Evolutionary conservation across 1,140 invertebrate genomes (phyloP).

Genomic region (Triops longicaudatus): DNA sequence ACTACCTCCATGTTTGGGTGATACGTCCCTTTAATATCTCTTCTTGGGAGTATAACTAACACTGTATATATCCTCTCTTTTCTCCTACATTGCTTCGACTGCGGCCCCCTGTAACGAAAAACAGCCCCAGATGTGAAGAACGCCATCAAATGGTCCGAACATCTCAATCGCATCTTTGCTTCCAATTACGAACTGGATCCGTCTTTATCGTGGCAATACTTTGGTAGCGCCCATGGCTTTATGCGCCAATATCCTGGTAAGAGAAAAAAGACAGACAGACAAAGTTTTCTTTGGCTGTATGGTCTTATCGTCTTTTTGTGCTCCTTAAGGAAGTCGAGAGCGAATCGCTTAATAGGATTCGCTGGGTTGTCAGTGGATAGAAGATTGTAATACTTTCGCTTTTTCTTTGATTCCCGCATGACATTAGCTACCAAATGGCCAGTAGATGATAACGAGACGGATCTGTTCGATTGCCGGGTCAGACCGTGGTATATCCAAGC

Average conservation of each 20-base stretch:
- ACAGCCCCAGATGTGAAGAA: conserved; percentile 52
- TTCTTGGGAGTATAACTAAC: background rate
- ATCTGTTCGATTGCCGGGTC: conserved; percentile 77
- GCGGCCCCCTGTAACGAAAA: conserved; percentile 22
- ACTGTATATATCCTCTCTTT: conserved; percentile 19
- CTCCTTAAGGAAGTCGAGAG: background rate
- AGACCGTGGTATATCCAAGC: conserved; percentile 94
- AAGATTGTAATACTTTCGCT: background rate
- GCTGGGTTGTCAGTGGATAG: background rate
- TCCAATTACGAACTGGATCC: conserved; percentile 80
- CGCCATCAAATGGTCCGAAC: conserved; percentile 77
- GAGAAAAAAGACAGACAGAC: conserved; percentile 16
- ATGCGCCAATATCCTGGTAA: conserved; percentile 82
- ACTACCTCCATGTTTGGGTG: background rate
- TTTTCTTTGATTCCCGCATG: background rate
- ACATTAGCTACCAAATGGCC: conserved; percentile 52
- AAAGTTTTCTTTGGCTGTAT: background rate
- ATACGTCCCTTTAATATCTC: background rate
- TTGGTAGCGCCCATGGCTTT: conserved; percentile 85
- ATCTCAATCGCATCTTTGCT: conserved; percentile 70
- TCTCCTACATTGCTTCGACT: background rate
- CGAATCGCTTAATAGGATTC: background rate
- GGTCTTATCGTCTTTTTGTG: background rate
- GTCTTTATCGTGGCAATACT: conserved; percentile 90
- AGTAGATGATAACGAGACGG: conserved; percentile 43